Percentiles rank a stretch among this genome's conserved stretches.
Evolutionary conservation across 2,888 invertebrate species (phyloP).

Genomic region (Unio delphinus): DNA sequence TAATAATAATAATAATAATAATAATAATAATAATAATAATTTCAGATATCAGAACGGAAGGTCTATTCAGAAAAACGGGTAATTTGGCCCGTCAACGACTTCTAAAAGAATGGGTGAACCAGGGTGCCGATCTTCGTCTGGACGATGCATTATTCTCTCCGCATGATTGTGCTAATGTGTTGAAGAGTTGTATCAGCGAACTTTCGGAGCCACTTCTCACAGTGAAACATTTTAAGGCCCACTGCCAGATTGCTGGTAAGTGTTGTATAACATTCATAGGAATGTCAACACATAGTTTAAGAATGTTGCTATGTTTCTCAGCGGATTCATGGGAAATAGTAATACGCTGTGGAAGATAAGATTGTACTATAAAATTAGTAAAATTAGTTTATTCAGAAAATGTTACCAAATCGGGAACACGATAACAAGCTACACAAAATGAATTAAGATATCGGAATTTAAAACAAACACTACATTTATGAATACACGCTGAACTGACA

Average conservation of each 20-base stretch:
- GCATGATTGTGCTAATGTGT: slow-evolving; percentile 93
- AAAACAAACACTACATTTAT: no score
- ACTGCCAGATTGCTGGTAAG: slow-evolving; percentile 79
- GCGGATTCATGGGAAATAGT: no score
- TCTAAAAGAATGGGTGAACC: slow-evolving; percentile 77
- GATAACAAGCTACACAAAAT: no score
- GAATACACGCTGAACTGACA: no score
- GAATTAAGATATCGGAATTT: no score
- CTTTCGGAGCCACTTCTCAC: slow-evolving; percentile 89
- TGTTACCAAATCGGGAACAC: no score
- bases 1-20: no score
- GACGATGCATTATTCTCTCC: slow-evolving; percentile 83
- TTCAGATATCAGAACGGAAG: slow-evolving; percentile 88
- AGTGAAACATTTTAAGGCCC: slow-evolving; percentile 85
- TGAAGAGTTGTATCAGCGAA: slow-evolving; percentile 90
- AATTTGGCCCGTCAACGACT: slow-evolving; percentile 91
- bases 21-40: not conserved
- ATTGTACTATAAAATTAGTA: no score
- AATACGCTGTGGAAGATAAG: no score
- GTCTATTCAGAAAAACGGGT: slow-evolving; percentile 91
- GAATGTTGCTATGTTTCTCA: no score
- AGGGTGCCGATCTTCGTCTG: slow-evolving; percentile 78
- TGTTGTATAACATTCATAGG: not conserved
- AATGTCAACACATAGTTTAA: no score
- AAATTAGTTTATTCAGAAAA: no score